Conservation (phyloP, 2,888 invertebrate genomes). For the Amphipoea oculea region DNA sequence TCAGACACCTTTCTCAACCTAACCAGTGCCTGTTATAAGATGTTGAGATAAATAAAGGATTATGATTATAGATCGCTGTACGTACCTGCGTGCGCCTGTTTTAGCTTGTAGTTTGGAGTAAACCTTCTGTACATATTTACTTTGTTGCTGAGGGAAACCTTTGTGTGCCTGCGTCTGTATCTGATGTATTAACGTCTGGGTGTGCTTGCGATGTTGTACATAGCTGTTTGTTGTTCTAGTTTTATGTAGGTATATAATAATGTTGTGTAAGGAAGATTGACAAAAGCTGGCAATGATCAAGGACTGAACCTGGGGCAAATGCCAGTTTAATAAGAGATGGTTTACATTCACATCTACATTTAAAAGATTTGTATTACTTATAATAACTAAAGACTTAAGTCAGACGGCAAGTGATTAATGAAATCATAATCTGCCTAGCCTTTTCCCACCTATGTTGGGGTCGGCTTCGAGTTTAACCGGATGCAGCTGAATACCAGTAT, state of each 20-base stretch:
- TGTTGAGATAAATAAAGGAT: background rate
- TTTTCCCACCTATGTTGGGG: no score
- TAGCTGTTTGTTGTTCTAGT: conserved; percentile 20
- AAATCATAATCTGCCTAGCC: background rate
- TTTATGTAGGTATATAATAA: conserved; percentile 5
- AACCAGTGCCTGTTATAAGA: background rate
- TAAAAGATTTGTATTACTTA: background rate
- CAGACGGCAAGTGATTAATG: background rate
- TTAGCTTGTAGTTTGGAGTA: background rate
- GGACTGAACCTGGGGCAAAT: background rate
- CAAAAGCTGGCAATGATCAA: background rate
- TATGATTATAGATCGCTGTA: background rate
- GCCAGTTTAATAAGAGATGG: background rate
- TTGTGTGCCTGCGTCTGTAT: conserved; percentile 49
- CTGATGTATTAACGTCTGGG: conserved; percentile 46
- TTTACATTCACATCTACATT: background rate
- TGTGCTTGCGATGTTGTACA: conserved; percentile 17
- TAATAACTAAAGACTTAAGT: background rate
- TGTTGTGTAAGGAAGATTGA: background rate
- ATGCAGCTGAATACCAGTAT: no score
- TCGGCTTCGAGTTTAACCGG: no score
- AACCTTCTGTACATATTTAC: conserved; percentile 6
- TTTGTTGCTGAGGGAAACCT: conserved; percentile 45
- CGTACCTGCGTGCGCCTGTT: background rate
- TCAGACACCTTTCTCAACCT: background rate